Evolutionary conservation across 2,888 invertebrate species (phyloP).

Genomic region (Tenthredo notha): DNA sequence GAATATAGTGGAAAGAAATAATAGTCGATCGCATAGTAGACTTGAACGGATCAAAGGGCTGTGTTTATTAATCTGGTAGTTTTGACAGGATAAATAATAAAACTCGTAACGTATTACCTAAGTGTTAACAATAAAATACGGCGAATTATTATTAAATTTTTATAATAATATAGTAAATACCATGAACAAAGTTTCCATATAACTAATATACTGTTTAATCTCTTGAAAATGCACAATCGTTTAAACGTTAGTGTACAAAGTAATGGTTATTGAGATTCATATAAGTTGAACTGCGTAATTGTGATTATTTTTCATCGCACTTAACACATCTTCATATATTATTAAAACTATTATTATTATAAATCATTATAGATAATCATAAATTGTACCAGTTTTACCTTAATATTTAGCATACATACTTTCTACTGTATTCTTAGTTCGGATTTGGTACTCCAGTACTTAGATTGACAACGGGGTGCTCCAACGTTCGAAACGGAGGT

Average conservation of each 20-base stretch:
- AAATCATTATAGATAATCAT: constrained; percentile 23
- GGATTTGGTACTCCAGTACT: constrained; percentile 73
- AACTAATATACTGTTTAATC: constrained; percentile 26
- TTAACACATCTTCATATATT: constrained; percentile 26
- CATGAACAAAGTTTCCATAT: constrained; percentile 40
- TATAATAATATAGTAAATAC: constrained; percentile 29
- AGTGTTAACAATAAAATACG: constrained; percentile 6
- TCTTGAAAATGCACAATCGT: constrained; percentile 39
- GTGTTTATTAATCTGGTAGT: constrained; percentile 49
- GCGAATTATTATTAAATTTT: constrained; percentile 43
- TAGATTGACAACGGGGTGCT: constrained; percentile 68
- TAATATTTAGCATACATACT: constrained; percentile 38
- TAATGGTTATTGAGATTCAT: background rate
- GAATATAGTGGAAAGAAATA: constrained; percentile 49
- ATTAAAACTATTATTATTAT: background rate
- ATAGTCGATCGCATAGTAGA: constrained; percentile 28
- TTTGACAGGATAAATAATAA: constrained; percentile 38
- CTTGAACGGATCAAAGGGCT: constrained; percentile 46
- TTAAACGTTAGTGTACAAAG: constrained; percentile 20
- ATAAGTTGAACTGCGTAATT: constrained; percentile 6
- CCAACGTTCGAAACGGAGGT: constrained; percentile 59
- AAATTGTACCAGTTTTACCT: constrained; percentile 34
- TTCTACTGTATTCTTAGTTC: constrained; percentile 61
- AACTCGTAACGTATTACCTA: constrained; percentile 11
- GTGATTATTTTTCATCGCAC: constrained; percentile 34